Conservation (phyloP, 1,140 invertebrate genomes). For the Hycleus phaleratus region DNA sequence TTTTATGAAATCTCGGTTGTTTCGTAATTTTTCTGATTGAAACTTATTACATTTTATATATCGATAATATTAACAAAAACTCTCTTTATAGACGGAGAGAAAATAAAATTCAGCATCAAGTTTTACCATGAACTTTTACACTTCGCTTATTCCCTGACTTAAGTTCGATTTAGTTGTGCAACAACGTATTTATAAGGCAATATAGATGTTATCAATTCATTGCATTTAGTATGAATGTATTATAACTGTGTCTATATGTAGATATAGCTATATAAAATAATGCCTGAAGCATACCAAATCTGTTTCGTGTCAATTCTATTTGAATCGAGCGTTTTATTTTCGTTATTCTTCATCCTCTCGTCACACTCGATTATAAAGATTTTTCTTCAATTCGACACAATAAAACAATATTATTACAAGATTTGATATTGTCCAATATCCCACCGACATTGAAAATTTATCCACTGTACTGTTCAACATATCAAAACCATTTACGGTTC, state of each 20-base stretch:
- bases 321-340: no score
- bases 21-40: constrained; percentile 10
- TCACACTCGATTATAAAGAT: no score
- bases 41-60: constrained; percentile 10
- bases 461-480: constrained; percentile 25
- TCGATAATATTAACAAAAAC: no score
- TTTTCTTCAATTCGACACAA: no score
- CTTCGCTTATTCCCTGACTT: constrained; percentile 16
- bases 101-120: no score
- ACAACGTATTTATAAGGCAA: constrained; percentile 13
- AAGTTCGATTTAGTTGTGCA: constrained; percentile 16
- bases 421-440: no score
- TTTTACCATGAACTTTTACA: constrained; percentile 15
- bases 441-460: constrained; percentile 17
- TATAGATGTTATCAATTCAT: constrained; percentile 16
- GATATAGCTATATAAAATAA: not conserved
- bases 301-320: constrained; percentile 13
- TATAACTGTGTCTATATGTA: no score
- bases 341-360: no score
- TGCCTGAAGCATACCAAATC: constrained; percentile 1
- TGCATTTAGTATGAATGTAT: constrained; percentile 5
- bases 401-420: no score
- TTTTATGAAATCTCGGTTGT: constrained; percentile 7
- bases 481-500: constrained; percentile 24
- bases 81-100: no score